A percentile compares a stretch with the other conserved stretches of the same genome.
phyloP scores from a whole-genome alignment of 1,140 invertebrate species.

The Papilio polytes region DNA sequence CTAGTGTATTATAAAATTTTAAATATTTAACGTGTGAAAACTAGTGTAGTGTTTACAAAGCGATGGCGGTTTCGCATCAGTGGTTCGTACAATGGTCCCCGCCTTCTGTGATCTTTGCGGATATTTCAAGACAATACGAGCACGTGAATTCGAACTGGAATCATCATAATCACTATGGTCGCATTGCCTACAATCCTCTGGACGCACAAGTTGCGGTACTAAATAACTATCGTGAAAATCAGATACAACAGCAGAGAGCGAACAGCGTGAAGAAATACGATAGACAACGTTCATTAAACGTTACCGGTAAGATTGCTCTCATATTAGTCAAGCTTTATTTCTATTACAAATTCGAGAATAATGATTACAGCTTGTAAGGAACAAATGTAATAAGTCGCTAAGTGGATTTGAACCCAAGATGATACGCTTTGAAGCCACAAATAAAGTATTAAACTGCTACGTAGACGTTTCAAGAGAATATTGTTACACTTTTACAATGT shows the following conservation, averaged over 20 bases:
- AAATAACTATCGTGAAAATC: neutral
- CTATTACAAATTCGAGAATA: neutral
- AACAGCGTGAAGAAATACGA: slow-evolving; percentile 2
- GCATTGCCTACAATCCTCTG: slow-evolving; percentile 46
- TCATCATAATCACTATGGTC: slow-evolving; percentile 42
- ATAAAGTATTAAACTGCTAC: too few relatives aligned
- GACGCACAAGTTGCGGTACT: slow-evolving; percentile 35
- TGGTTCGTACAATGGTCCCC: slow-evolving; percentile 80
- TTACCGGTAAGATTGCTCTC: slow-evolving; percentile 8
- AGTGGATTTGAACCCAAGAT: too few relatives aligned
- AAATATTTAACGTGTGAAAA: neutral
- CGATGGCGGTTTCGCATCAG: slow-evolving; percentile 72
- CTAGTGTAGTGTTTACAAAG: slow-evolving; percentile 41
- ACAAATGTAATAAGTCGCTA: too few relatives aligned
- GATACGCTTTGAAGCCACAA: too few relatives aligned
- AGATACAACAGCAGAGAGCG: slow-evolving; percentile 22
- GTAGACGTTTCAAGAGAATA: too few relatives aligned
- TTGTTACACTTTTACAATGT: too few relatives aligned
- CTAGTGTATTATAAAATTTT: neutral
- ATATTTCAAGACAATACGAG: slow-evolving; percentile 65
- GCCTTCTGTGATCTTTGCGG: slow-evolving; percentile 64
- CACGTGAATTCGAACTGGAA: slow-evolving; percentile 60
- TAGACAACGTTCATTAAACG: slow-evolving; percentile 9
- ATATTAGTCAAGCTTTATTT: neutral
- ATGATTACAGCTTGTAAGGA: neutral